Percentiles rank a stretch among this genome's conserved stretches.
Evolutionary conservation across 2,888 invertebrate species (phyloP).

Genomic region (Dimorphilus gyrociliatus): DNA sequence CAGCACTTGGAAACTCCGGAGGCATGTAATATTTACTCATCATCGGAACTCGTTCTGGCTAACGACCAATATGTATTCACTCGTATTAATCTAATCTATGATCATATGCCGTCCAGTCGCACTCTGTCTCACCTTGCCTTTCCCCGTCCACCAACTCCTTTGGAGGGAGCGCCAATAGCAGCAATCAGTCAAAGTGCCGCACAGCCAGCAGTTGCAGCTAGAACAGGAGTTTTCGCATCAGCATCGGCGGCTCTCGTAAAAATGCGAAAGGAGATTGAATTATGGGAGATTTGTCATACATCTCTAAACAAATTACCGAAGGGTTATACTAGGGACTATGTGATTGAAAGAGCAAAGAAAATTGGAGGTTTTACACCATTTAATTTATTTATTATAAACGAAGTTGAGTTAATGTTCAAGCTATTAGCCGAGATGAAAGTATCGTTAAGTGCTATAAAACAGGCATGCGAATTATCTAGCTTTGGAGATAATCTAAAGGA

Average conservation of each 20-base stretch:
- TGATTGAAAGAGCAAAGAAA: conserved; percentile 31
- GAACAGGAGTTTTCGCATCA: conserved; percentile 28
- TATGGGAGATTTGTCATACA: conserved; percentile 32
- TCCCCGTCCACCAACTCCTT: conserved; percentile 29
- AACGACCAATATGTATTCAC: conserved; percentile 38
- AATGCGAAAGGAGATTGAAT: conserved; percentile 29
- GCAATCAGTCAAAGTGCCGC: conserved; percentile 14
- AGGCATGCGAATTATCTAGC: conserved; percentile 23
- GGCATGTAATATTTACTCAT: conserved; percentile 33
- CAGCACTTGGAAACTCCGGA: conserved; percentile 32
- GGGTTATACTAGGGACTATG: conserved; percentile 31
- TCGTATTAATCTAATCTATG: conserved; percentile 31
- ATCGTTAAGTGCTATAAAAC: conserved; percentile 22
- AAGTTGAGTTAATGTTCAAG: conserved; percentile 27
- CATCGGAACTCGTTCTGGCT: conserved; percentile 31
- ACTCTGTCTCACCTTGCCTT: conserved; percentile 29
- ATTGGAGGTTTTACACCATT: conserved; percentile 29
- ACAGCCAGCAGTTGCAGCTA: conserved; percentile 9
- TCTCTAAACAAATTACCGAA: conserved; percentile 32
- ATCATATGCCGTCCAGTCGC: conserved; percentile 27
- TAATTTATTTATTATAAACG: conserved; percentile 32
- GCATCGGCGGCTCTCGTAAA: conserved; percentile 27
- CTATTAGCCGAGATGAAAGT: conserved; percentile 26
- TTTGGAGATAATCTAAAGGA: conserved; percentile 28
- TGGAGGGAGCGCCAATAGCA: conserved; percentile 29